These are phyloP conservation scores for Notechis scutatus DNA, from an alignment of 2,113 vertebrate species.

Conservation along the genomic window DNA sequence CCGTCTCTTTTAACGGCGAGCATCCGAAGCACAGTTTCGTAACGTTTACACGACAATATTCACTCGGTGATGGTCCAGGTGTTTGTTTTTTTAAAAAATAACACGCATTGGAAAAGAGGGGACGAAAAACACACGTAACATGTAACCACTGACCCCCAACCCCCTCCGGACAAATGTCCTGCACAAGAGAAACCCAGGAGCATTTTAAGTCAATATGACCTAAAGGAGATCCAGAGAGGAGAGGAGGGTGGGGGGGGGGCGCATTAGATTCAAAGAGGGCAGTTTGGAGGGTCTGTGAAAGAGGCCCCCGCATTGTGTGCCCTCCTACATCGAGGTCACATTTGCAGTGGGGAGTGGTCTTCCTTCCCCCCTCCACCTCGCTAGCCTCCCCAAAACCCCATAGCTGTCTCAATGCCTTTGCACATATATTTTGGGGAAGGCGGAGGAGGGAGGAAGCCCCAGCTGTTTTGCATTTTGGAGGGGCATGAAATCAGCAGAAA, in stretches of 20 bases:
- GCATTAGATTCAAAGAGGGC: background rate
- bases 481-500: background rate
- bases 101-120: constrained; percentile 10
- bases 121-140: background rate
- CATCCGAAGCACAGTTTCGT: constrained; percentile 39
- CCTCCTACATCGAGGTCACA: too few relatives aligned
- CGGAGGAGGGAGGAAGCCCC: background rate
- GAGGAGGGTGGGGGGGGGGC: too few relatives aligned
- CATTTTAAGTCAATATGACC: constrained; percentile 65
- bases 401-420: background rate
- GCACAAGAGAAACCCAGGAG: constrained; percentile 53
- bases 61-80: constrained; percentile 29
- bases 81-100: constrained; percentile 14
- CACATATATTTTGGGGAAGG: background rate
- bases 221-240: background rate
- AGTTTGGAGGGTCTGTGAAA: background rate
- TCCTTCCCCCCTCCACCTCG: too few relatives aligned
- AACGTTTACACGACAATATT: constrained; percentile 54
- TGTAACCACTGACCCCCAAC: background rate
- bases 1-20: background rate
- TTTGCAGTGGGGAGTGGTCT: background rate
- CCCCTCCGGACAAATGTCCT: constrained; percentile 11
- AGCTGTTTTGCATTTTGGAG: background rate
- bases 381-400: too few relatives aligned
- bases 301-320: background rate